Evolutionary conservation across 1,140 invertebrate genomes (phyloP), one percentile per base, ranked within the genome.

Genomic region (Pogonomyrmex californicus): DNA sequence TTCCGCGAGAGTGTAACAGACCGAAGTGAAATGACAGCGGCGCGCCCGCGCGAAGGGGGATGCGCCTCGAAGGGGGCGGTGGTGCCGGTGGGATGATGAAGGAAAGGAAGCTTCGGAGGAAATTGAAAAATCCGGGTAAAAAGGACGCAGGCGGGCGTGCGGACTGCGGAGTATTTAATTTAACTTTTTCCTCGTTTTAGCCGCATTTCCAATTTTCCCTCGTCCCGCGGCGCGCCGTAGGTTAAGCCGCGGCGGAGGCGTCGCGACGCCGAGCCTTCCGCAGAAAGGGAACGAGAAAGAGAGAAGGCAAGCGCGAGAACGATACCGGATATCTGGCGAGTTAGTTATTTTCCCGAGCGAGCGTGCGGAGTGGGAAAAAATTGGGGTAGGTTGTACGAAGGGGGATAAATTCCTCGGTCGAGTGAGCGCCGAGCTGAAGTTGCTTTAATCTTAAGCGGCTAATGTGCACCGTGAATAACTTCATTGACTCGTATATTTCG

Each of bases 41-140:
- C 51, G 30, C 14, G 17, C 30, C 65, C 82, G 63, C 54, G 10
- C 54, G 83, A 63, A 71, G 30, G 71, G 54, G 75, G 51, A 41
- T 41, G 51, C 58, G 23, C n/a, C 30, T 4, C 36, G 38, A 33
- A n/a, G n/a, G 30, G 47, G 58, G 9, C 7, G 75, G 17, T 17
- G 41, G 7, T 14, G 23, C 1, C 17, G 63, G 49, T 51, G 41
- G 23, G 5, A 12, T 44, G 51, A 62, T 33, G 83, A 87, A 79
- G 70, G 75, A 86, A 66, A 88, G 79, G 83, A 86, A 87, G 54
- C 88, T 73, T 63, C 30, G 77, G 90, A 92, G 91, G 90, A 92
- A 92, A 92, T 92, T 92, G 91, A 92, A 92, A 92, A 92, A 91
- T 92, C 91, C 86, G 86, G 87, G 91, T 91, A 86, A 92, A 90